These are phyloP conservation scores for Rattus norvegicus DNA, from an alignment of 2,113 vertebrate genomes.

Conservation along the genomic window GRCr8 NC_086036.1:43997501-43998000, in stretches of 20 bases:
- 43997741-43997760: background rate
- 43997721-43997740: background rate
- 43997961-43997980: conserved; percentile 60
- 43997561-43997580: conserved; percentile 26
- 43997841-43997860: conserved; percentile 4
- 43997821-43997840: background rate
- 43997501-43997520: background rate
- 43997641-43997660: background rate
- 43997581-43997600: background rate
- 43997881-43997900: conserved; percentile 33
- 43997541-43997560: background rate
- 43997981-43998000: conserved; percentile 68
- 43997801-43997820: conserved; percentile 18
- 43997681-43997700: conserved; percentile 8
- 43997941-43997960: conserved; percentile 35
- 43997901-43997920: conserved; percentile 45
- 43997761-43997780: background rate
- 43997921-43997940: conserved; percentile 54
- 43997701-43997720: background rate
- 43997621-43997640: background rate
- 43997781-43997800: background rate
- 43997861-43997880: background rate
- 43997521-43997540: background rate
- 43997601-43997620: background rate
- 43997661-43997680: background rate